Evolutionary conservation across 2,888 invertebrate genomes (phyloP).

Genomic region (Pammene fasciana): DNA sequence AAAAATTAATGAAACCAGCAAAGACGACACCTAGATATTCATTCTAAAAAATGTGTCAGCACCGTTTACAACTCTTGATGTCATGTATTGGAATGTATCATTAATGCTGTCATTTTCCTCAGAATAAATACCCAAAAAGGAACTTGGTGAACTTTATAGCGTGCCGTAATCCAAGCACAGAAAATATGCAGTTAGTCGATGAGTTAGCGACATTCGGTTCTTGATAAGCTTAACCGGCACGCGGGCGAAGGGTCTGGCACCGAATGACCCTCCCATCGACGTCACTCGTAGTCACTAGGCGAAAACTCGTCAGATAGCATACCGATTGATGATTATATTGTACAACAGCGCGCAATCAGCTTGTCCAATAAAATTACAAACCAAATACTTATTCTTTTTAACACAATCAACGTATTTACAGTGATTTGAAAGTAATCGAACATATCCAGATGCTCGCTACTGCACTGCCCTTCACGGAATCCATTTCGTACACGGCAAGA

Average conservation of each 20-base stretch:
- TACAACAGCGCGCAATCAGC: conserved; percentile 19
- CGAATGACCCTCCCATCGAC: conserved; percentile 20
- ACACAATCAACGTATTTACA: conserved; percentile 44
- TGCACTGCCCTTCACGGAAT: conserved; percentile 27
- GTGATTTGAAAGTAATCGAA: conserved; percentile 33
- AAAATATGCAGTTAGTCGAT: conserved; percentile 6
- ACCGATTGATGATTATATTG: conserved; percentile 13
- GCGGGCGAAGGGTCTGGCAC: neutral
- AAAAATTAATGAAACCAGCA: conserved; percentile 17
- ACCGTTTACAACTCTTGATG: conserved; percentile 41
- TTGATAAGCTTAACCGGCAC: conserved; percentile 15
- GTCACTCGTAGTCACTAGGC: conserved; percentile 6
- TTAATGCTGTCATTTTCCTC: conserved; percentile 36
- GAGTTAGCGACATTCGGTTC: conserved; percentile 16
- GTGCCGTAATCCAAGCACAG: conserved; percentile 13
- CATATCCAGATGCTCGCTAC: conserved; percentile 35
- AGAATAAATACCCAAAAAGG: conserved; percentile 32
- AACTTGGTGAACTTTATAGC: conserved; percentile 21
- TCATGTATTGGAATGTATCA: conserved; percentile 40
- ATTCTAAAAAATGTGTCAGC: conserved; percentile 38
- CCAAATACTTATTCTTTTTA: conserved; percentile 45
- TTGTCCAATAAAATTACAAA: conserved; percentile 42
- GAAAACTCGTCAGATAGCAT: conserved; percentile 13
- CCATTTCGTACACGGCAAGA: conserved; percentile 2
- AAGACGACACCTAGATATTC: conserved; percentile 28